A percentile compares a stretch with the other conserved stretches of the same genome.
phyloP scores from a whole-genome alignment of 2,888 invertebrate genomes.

The Eretmocerus hayati region DNA sequence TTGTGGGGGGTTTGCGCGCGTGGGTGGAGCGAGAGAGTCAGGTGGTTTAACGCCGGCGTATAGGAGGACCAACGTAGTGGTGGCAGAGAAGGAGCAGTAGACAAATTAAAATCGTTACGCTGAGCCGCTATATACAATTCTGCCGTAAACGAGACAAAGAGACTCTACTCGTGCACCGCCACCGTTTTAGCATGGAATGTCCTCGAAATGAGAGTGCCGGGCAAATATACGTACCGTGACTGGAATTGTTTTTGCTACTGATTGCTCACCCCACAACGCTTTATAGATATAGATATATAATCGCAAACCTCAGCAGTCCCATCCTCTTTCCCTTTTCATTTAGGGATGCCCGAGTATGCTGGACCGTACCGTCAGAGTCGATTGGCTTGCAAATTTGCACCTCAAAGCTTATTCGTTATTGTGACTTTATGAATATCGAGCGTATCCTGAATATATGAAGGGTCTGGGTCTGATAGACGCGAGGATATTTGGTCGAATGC shows the following conservation, averaged over 20 bases:
- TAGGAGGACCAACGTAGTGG: conserved; percentile 11
- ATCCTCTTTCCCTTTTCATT: background rate
- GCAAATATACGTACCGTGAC: too few species aligned
- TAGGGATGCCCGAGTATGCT: too few species aligned
- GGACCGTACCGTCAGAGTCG: background rate
- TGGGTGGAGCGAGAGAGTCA: conserved; percentile 13
- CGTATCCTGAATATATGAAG: too few species aligned
- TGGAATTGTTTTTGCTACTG: conserved; percentile 38
- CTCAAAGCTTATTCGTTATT: too few species aligned
- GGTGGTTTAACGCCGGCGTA: conserved; percentile 10
- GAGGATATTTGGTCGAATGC: too few species aligned
- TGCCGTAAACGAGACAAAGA: conserved; percentile 31
- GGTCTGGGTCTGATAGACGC: too few species aligned
- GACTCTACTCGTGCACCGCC: conserved; percentile 27
- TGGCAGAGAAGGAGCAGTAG: conserved; percentile 4
- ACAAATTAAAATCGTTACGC: conserved; percentile 24
- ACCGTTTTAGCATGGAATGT: too few species aligned
- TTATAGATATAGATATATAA: background rate
- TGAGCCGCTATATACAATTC: conserved; percentile 20
- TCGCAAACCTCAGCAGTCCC: too few species aligned
- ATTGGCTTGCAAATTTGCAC: background rate
- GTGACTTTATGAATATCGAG: too few species aligned
- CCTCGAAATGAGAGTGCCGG: too few species aligned
- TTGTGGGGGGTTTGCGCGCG: conserved; percentile 6
- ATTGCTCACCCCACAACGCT: conserved; percentile 27